Percentiles rank a stretch among this genome's conserved stretches.
Evolutionary conservation across 2,113 vertebrate species (phyloP).

Genomic region (Pseudolaguvia tuberculata): DNA sequence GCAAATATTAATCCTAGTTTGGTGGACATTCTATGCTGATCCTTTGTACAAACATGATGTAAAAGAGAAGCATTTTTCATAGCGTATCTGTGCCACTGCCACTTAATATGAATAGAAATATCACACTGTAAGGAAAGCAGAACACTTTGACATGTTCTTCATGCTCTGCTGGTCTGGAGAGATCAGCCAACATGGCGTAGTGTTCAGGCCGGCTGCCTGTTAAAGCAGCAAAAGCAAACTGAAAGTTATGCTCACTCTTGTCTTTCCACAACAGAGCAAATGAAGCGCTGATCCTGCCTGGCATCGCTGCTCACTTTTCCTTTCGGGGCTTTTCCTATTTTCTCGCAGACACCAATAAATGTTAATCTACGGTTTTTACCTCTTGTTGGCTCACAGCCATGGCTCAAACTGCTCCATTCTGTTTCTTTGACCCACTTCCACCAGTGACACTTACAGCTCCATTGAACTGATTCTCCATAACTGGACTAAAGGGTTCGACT

Average conservation of each 20-base stretch:
- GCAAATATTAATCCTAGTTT: no score
- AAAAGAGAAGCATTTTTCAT: neutral
- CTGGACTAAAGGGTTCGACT: slow-evolving; percentile 13
- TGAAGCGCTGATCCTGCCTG: neutral
- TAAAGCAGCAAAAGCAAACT: neutral
- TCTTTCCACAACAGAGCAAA: neutral
- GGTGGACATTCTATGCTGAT: no score
- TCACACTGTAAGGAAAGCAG: neutral
- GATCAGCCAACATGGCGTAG: neutral
- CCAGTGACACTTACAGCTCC: neutral
- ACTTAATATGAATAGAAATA: neutral
- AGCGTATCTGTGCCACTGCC: neutral
- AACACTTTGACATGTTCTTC: neutral
- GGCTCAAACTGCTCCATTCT: neutral
- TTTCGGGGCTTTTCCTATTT: neutral
- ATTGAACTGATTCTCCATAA: neutral
- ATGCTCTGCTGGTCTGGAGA: neutral
- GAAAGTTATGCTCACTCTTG: slow-evolving; percentile 2
- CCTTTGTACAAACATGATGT: neutral
- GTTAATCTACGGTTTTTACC: neutral
- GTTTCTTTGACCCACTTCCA: neutral
- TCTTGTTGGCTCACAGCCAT: neutral
- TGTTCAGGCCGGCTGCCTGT: neutral
- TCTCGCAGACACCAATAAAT: slow-evolving; percentile 10
- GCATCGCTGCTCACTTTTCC: neutral